A percentile compares a stretch with the other conserved stretches of the same genome.
Evolutionary conservation across 2,888 invertebrate species (phyloP).

Genomic region (Rhagophthalmus giganteus): DNA sequence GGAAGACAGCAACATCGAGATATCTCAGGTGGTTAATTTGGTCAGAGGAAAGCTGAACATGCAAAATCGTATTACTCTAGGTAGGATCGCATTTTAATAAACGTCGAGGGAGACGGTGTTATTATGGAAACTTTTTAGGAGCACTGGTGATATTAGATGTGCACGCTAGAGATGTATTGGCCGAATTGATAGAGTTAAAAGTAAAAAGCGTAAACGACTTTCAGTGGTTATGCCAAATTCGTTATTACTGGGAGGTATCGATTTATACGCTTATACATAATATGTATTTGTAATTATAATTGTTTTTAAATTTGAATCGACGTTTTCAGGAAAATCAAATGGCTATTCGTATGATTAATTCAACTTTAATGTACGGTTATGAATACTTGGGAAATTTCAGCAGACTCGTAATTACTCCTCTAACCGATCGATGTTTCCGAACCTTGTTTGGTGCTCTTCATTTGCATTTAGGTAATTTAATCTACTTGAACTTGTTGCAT

Average conservation of each 20-base stretch:
- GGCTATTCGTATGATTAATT: conserved; percentile 87
- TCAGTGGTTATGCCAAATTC: conserved; percentile 85
- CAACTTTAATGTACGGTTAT: conserved; percentile 85
- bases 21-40: conserved; percentile 79
- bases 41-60: conserved; percentile 84
- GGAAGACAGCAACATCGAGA: conserved; percentile 73
- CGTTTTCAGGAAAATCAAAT: conserved; percentile 58
- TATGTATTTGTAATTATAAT: conserved; percentile 5
- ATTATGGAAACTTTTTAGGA: too few relatives aligned
- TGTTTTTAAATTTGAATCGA: neutral
- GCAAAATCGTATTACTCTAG: conserved; percentile 87
- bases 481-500: too few relatives aligned
- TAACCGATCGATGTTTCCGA: conserved; percentile 91
- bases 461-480: conserved; percentile 71
- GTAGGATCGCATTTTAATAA: conserved; percentile 50
- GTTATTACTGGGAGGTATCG: conserved; percentile 82
- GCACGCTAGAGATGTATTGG: conserved; percentile 86
- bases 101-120: too few relatives aligned
- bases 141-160: conserved; percentile 92
- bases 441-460: conserved; percentile 91
- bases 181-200: conserved; percentile 65
- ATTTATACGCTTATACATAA: neutral
- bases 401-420: conserved; percentile 87
- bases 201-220: conserved; percentile 80
- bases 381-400: conserved; percentile 92